A percentile compares a stretch with the other conserved stretches of the same genome.
Conservation (phyloP, 2,888 invertebrate genomes). For the Eristalis arbustorum region DNA sequence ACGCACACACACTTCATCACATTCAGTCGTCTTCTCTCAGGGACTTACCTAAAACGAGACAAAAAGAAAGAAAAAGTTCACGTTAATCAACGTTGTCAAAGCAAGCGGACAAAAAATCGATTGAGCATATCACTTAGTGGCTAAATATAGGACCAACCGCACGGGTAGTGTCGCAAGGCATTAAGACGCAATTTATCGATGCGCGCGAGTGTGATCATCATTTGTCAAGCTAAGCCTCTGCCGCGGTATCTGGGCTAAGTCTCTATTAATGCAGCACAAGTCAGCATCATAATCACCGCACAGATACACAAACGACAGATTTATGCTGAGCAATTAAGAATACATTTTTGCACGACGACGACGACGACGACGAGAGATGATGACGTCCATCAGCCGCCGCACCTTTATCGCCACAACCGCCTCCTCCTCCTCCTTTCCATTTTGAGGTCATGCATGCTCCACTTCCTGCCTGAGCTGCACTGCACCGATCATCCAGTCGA, state of each 20-base stretch:
- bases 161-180: background rate
- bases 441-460: conserved; percentile 53
- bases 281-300: conserved; percentile 1
- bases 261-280: conserved; percentile 27
- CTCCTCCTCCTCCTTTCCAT: conserved; percentile 6
- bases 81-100: background rate
- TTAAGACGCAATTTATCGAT: conserved; percentile 6
- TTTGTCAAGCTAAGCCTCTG: conserved; percentile 29
- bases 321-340: conserved; percentile 47
- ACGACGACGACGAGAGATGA: background rate
- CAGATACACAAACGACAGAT: conserved; percentile 24
- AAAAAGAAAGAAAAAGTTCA: background rate
- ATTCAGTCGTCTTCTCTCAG: background rate
- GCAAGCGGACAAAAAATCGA: background rate
- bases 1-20: background rate
- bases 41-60: conserved; percentile 26
- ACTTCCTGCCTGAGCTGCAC: conserved; percentile 48
- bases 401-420: background rate
- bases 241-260: conserved; percentile 39
- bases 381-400: background rate
- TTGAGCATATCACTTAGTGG: background rate
- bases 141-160: background rate
- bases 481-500: background rate
- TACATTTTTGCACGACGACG: conserved; percentile 30
- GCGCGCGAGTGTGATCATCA: conserved; percentile 1